These are phyloP conservation scores for Dynastes hyllus DNA, from an alignment of 2,888 invertebrate species.

Conservation along the genomic window DNA sequence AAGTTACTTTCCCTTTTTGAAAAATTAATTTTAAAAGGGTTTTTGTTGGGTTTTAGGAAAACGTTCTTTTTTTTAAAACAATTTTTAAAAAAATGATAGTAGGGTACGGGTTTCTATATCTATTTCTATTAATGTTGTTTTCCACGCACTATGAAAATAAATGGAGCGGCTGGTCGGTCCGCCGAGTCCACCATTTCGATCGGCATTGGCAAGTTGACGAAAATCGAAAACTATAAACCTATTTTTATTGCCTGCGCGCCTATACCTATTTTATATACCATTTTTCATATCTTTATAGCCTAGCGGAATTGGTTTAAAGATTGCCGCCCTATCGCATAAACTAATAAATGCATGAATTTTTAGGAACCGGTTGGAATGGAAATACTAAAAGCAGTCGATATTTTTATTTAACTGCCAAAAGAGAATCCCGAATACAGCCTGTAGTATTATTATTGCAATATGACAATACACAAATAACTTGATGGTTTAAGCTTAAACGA, in stretches of 20 bases:
- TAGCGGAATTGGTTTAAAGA: slow-evolving; percentile 39
- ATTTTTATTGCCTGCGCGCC: slow-evolving; percentile 38
- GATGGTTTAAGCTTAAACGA: no score
- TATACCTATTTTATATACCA: slow-evolving; percentile 44
- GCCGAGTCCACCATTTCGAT: slow-evolving; percentile 1
- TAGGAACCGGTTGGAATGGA: background rate
- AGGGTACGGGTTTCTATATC: slow-evolving; percentile 3
- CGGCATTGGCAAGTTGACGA: slow-evolving; percentile 30
- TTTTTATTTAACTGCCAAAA: slow-evolving; percentile 17
- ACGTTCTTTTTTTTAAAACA: no score
- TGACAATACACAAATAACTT: no score
- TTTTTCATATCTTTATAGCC: slow-evolving; percentile 46
- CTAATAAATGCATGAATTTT: slow-evolving; percentile 31
- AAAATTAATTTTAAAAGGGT: no score
- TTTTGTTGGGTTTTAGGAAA: no score
- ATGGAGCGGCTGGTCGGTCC: slow-evolving; percentile 9
- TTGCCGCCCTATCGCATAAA: slow-evolving; percentile 19
- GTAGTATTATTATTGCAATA: no score
- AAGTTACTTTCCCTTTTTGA: no score
- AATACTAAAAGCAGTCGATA: background rate
- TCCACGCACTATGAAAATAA: slow-evolving; percentile 33
- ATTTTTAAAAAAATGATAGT: no score
- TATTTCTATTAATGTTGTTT: slow-evolving; percentile 38
- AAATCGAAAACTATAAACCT: slow-evolving; percentile 47
- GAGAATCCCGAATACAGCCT: background rate